Evolutionary conservation across 1,140 invertebrate species (phyloP), one percentile per base, ranked within the genome.

Genomic region (Lerema accius): DNA sequence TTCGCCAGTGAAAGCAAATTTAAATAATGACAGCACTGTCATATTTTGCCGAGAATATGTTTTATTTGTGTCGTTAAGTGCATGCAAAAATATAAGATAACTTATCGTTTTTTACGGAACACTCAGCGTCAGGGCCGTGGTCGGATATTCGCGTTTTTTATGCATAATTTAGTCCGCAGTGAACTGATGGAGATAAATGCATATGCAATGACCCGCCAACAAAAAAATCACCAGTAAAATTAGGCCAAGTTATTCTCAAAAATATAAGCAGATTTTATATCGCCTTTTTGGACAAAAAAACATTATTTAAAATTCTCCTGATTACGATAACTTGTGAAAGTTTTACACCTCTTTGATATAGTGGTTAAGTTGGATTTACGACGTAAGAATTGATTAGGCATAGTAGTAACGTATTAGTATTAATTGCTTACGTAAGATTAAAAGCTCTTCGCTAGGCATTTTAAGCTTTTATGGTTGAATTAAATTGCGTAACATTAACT

Each of bases 111-210:
- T 61, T 59, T 63, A 63, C 39, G 53, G 49, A 63, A 70, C 60
- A 45, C 48, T 62, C 58, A n/a, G 32, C 23, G 43, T 58, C 51
- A 56, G 46, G 40, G 51, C 62, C 58, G 55, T 49, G 35, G 16
- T 64, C 63, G 55, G 63, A 53, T 60, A 62, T 55, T 37, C 63
- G 48, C 15, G 48, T 53, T 72, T 72, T 75, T 72, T 71, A 63
- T 76, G 69, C 62, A 77, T 75, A 77, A 82, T 82, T n/a, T n/a
- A n/a, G n/a, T n/a, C n/a, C n/a, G 76, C 67, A 67, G 76, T 70
- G 64, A 68, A 71, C 72, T 77, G 82, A 86, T 83, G 82, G 73
- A 80, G 74, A 84, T 83, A 83, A 84, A 83, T 82, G 76, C 67
- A 66, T 67, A 59, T 61, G 59, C 68, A 69, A 77, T 78, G 73